Conservation (phyloP, 2,888 invertebrate species). For the Biston betularia region DNA sequence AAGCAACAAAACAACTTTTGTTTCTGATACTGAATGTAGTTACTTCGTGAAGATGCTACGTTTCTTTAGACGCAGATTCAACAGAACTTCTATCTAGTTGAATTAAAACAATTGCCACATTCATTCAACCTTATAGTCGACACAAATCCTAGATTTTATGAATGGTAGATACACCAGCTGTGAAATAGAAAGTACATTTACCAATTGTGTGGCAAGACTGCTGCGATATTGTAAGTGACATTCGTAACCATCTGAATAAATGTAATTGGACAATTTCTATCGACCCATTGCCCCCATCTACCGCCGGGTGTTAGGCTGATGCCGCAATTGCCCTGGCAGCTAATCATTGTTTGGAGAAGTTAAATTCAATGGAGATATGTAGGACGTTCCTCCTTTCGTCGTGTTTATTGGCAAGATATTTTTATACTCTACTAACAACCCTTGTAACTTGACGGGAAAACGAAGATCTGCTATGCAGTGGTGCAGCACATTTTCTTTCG, state of each 20-base stretch:
- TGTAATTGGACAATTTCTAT: slow-evolving; percentile 82
- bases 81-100: slow-evolving; percentile 6
- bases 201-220: slow-evolving; percentile 68
- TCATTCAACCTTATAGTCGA: slow-evolving; percentile 26
- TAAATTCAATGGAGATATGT: slow-evolving; percentile 60
- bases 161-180: slow-evolving; percentile 41
- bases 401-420: slow-evolving; percentile 6
- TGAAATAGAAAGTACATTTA: slow-evolving; percentile 45
- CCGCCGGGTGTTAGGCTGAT: slow-evolving; percentile 54
- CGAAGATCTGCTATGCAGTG: no score
- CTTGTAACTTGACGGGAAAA: no score
- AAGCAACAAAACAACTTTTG: not conserved
- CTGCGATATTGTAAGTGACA: slow-evolving; percentile 79
- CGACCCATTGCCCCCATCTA: slow-evolving; percentile 81
- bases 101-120: slow-evolving; percentile 27
- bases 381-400: slow-evolving; percentile 49
- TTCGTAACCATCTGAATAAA: slow-evolving; percentile 82
- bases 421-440: not conserved
- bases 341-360: slow-evolving; percentile 66
- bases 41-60: not conserved
- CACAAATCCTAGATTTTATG: slow-evolving; percentile 42
- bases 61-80: slow-evolving; percentile 4
- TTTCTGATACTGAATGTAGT: not conserved
- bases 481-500: not conserved
- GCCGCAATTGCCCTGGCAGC: slow-evolving; percentile 68